Evolutionary conservation across 2,888 invertebrate genomes (phyloP).

Genomic region (Latheticus oryzae): DNA sequence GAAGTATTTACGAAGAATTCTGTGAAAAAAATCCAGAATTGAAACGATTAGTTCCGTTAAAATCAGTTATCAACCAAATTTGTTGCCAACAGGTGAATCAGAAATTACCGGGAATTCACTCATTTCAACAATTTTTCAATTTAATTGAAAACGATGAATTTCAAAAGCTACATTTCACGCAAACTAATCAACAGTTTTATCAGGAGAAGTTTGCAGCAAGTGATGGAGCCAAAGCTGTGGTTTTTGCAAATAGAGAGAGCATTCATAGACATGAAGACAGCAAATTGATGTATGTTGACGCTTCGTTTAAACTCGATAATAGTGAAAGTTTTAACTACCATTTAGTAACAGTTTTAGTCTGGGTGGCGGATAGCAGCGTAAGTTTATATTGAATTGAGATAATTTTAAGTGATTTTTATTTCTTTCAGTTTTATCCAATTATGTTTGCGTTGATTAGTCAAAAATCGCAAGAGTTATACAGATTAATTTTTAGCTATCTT

Average conservation of each 20-base stretch:
- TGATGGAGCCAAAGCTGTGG: slow-evolving; percentile 61
- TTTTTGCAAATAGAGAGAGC: slow-evolving; percentile 58
- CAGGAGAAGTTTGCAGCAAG: slow-evolving; percentile 73
- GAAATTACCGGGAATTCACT: slow-evolving; percentile 49
- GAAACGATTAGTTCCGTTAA: slow-evolving; percentile 54
- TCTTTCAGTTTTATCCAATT: slow-evolving; percentile 61
- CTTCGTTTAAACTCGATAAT: slow-evolving; percentile 60
- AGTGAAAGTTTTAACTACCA: slow-evolving; percentile 58
- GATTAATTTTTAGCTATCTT: slow-evolving; percentile 57
- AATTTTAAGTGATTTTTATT: slow-evolving; percentile 56
- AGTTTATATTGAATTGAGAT: too few relatives aligned
- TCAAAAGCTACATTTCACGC: slow-evolving; percentile 60
- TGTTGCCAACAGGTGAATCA: slow-evolving; percentile 55
- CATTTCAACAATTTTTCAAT: slow-evolving; percentile 59
- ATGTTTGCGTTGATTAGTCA: slow-evolving; percentile 58
- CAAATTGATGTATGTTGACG: slow-evolving; percentile 62
- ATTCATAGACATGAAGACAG: slow-evolving; percentile 54
- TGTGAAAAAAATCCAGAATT: slow-evolving; percentile 57
- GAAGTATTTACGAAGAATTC: slow-evolving; percentile 58
- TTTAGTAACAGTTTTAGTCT: slow-evolving; percentile 60
- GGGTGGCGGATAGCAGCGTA: slow-evolving; percentile 60
- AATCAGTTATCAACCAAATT: slow-evolving; percentile 60
- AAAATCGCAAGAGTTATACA: slow-evolving; percentile 59
- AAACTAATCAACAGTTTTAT: slow-evolving; percentile 62
- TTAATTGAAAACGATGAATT: slow-evolving; percentile 56